Conservation (phyloP, 2,797 vertebrate species). For the Parauchenoglanis punctatus region DNA sequence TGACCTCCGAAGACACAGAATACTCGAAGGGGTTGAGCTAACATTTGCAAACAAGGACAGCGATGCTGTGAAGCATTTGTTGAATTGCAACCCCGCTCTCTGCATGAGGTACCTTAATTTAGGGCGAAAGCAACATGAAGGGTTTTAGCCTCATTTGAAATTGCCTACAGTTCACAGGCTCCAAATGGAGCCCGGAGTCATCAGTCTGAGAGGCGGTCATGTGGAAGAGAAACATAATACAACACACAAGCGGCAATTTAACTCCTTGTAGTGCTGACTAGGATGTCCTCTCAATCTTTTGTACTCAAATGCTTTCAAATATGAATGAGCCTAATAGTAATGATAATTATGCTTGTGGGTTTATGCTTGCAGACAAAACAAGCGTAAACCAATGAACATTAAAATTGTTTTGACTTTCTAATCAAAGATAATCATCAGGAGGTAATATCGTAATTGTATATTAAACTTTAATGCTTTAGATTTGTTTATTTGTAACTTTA, state of each 20-base stretch:
- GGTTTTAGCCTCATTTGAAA: slow-evolving; percentile 50
- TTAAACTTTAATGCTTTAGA: neutral
- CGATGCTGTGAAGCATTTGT: slow-evolving; percentile 21
- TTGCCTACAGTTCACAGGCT: slow-evolving; percentile 42
- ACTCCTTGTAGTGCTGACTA: slow-evolving; percentile 10
- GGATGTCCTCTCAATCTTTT: neutral
- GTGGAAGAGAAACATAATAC: slow-evolving; percentile 44
- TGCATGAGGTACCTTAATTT: slow-evolving; percentile 38
- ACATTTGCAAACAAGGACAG: slow-evolving; percentile 43
- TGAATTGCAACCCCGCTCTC: slow-evolving; percentile 31
- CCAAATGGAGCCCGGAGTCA: slow-evolving; percentile 38
- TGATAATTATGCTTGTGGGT: neutral
- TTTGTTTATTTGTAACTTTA: neutral
- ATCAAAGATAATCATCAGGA: neutral
- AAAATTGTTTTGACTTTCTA: neutral
- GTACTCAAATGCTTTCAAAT: neutral
- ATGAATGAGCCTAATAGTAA: neutral
- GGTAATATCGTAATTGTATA: neutral
- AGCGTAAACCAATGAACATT: too few relatives aligned
- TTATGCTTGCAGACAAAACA: neutral
- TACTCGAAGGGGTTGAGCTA: slow-evolving; percentile 43
- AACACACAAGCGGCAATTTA: slow-evolving; percentile 6
- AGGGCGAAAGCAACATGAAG: slow-evolving; percentile 39
- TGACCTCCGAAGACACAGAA: slow-evolving; percentile 48
- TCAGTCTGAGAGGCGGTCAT: slow-evolving; percentile 33